Evolutionary conservation across 2,888 invertebrate genomes (phyloP).

Genomic region (Brachyopa scutellaris): DNA sequence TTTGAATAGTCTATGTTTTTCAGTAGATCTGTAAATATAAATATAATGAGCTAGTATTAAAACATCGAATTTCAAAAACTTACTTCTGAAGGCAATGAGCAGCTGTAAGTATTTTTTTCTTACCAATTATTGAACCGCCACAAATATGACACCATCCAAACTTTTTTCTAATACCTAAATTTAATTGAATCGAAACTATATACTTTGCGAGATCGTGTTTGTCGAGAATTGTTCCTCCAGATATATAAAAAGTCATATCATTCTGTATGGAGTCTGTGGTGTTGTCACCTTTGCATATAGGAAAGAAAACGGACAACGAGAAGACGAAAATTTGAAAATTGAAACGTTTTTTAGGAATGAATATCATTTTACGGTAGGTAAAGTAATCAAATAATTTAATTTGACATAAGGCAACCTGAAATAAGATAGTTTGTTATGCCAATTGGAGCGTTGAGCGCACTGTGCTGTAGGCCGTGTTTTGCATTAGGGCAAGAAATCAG

Average conservation of each 20-base stretch:
- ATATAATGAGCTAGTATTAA: no score
- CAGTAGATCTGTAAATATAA: not conserved
- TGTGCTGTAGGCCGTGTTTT: no score
- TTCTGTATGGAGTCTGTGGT: not conserved
- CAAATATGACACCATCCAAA: constrained; percentile 44
- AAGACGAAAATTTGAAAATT: constrained; percentile 10
- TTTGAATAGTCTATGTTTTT: not conserved
- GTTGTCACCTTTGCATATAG: no score
- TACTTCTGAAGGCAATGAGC: constrained; percentile 48
- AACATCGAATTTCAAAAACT: not conserved
- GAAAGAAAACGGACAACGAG: not conserved
- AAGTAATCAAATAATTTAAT: no score
- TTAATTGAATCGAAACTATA: constrained; percentile 35
- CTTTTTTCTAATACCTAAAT: not conserved
- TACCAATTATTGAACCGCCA: constrained; percentile 35
- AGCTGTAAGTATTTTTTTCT: constrained; percentile 45
- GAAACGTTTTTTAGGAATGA: not conserved
- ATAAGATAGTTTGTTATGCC: no score
- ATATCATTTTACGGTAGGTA: not conserved
- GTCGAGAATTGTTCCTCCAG: constrained; percentile 6
- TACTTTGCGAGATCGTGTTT: constrained; percentile 1
- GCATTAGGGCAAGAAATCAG: no score
- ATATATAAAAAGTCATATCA: not conserved
- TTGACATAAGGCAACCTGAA: not conserved
- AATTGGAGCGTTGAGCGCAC: no score